phyloP scores from a whole-genome alignment of 2,113 vertebrate genomes.

The Psilopsiagon aurifrons region DNA sequence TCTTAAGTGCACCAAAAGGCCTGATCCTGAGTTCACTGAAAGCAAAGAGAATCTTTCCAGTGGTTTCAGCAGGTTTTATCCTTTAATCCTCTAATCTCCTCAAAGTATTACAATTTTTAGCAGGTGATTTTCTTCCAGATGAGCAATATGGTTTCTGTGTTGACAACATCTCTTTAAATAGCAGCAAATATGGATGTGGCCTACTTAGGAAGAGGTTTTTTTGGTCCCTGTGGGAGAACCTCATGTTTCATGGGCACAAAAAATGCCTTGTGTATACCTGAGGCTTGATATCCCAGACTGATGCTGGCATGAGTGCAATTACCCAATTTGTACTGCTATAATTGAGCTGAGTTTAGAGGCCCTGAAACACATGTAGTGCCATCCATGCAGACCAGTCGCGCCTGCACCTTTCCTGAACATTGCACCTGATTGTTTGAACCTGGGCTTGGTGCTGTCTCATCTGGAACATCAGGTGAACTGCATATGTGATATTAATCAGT shows the following conservation, averaged over 20 bases:
- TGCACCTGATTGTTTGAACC: background rate
- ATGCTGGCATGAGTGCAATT: background rate
- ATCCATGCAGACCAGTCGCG: background rate
- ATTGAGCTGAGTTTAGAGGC: background rate
- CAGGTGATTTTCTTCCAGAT: constrained; percentile 25
- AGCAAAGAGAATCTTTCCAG: background rate
- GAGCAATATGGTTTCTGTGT: constrained; percentile 23
- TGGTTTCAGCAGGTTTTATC: background rate
- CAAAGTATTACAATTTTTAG: background rate
- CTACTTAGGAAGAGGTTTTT: constrained; percentile 19
- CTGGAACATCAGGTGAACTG: background rate
- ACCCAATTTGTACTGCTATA: background rate
- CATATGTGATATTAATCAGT: background rate
- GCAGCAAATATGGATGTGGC: background rate
- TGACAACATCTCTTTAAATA: constrained; percentile 20
- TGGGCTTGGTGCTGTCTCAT: background rate
- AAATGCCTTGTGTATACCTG: background rate
- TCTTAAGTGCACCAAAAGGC: background rate
- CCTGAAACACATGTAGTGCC: background rate
- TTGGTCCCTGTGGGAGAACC: background rate
- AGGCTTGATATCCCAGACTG: background rate
- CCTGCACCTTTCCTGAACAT: background rate
- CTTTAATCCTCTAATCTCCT: constrained; percentile 46
- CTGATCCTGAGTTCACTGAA: background rate
- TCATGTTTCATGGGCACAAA: constrained; percentile 8